Evolutionary conservation across 2,113 vertebrate genomes (phyloP), one percentile per base, ranked within the genome.

Genomic region (Sinocyclocheilus maitianheensis): DNA sequence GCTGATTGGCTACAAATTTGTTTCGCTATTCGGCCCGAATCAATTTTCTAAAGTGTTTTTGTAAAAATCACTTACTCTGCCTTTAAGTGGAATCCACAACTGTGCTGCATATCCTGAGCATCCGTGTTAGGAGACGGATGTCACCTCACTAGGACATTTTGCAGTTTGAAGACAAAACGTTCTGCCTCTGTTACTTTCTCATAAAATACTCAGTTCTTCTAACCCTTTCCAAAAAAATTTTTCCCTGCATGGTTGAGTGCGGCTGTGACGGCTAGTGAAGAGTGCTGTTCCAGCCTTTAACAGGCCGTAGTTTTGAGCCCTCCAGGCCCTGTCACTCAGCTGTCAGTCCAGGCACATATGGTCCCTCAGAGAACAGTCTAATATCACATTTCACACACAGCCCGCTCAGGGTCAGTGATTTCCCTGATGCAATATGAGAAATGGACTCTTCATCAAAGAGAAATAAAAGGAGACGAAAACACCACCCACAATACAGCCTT

Each of bases 311-410:
- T 74, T 84, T 46, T 65, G 60, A 26, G 79, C 77, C 51, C 77
- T 87, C 90, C 90, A 91, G 92, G 75, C 75, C 87, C 91, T 90
- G 74, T 91, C 91, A 90, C 53, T 85, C 88, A 24, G 51, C 77
- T 85, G 82, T 87, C 88, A 82, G 26, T 78, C 71, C 26, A 10
- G 81, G 63, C 48, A 24, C 24, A 1, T 43, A 43, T 26, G 12
- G 71, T 46, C 88, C 90, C 90, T 84, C 67, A 22, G 58, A 74
- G 86, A 58, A 77, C 53, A 71, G 62, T 24, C 72, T 92, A 89
- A 82, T 92, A 90, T 92, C 91, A 91, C 89, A 92, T 92, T 91
- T 91, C 90, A 89, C 90, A 90, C 79, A 84, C 81, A 86, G 88
- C 91, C 88, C 86, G 89, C 90, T 80, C 43, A 5, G 58, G 87